These are phyloP conservation scores for Mya arenaria DNA, from an alignment of 1,140 invertebrate genomes.

Conservation along the genomic window DNA sequence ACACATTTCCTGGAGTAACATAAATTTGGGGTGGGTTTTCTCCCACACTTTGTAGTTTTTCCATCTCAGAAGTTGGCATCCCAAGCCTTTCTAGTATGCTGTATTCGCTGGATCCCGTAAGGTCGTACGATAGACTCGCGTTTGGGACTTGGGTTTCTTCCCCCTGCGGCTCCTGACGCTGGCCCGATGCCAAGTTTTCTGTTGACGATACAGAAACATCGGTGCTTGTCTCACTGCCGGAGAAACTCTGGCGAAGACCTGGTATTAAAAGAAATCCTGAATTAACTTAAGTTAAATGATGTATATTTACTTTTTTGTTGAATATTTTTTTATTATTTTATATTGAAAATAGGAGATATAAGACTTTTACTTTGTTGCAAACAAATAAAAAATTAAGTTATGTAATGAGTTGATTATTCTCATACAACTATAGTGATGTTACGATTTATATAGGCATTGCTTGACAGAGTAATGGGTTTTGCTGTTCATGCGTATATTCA, in stretches of 20 bases:
- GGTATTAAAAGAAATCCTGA: constrained; percentile 13
- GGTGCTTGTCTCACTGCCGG: constrained; percentile 89
- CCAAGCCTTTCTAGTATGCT: constrained; percentile 83
- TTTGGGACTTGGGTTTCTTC: constrained; percentile 85
- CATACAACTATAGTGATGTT: too few relatives aligned
- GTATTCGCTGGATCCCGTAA: constrained; percentile 86
- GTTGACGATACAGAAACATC: constrained; percentile 93
- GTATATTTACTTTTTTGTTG: neutral
- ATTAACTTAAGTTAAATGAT: neutral
- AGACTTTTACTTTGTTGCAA: too few relatives aligned
- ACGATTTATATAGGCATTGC: too few relatives aligned
- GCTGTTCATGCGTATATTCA: too few relatives aligned
- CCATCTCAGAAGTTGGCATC: constrained; percentile 71
- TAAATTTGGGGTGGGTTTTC: constrained; percentile 77
- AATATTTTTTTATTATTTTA: neutral
- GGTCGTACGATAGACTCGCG: constrained; percentile 63
- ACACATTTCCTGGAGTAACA: constrained; percentile 70
- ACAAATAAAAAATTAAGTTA: too few relatives aligned
- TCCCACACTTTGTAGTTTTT: constrained; percentile 56
- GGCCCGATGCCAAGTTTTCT: constrained; percentile 94
- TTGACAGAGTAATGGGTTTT: too few relatives aligned
- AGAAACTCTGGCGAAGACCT: constrained; percentile 79
- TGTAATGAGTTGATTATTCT: too few relatives aligned
- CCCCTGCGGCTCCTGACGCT: constrained; percentile 94
- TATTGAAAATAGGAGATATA: neutral